Conservation (phyloP, 2,888 invertebrate genomes). For the Arge pagana region DNA sequence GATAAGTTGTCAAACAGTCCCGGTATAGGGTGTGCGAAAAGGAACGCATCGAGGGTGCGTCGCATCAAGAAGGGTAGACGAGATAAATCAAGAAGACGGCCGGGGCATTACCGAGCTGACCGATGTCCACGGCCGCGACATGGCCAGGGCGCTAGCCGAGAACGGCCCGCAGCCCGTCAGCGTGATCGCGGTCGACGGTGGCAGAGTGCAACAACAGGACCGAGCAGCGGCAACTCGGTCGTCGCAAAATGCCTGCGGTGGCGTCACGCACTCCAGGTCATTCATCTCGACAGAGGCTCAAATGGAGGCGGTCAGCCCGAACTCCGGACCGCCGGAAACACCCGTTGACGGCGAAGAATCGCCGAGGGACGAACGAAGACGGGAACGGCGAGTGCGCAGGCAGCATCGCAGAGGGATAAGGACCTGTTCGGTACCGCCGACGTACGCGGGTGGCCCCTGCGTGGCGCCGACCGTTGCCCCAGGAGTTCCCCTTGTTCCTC, state of each 20-base stretch:
- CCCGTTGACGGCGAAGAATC: conserved; percentile 36
- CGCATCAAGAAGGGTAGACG: not conserved
- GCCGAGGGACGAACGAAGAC: conserved; percentile 48
- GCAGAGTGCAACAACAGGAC: conserved; percentile 17
- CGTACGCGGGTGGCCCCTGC: conserved; percentile 40
- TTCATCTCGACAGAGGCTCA: conserved; percentile 55
- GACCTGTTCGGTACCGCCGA: conserved; percentile 50
- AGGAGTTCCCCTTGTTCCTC: conserved; percentile 43
- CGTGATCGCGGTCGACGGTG: conserved; percentile 46
- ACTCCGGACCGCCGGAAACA: not conserved
- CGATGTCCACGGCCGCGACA: conserved; percentile 49
- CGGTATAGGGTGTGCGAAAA: conserved; percentile 7
- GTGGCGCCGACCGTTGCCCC: conserved; percentile 37
- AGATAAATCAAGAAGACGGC: too few relatives aligned
- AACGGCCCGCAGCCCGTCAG: conserved; percentile 56
- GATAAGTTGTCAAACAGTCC: too few relatives aligned
- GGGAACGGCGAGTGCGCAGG: conserved; percentile 40
- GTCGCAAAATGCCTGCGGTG: conserved; percentile 19
- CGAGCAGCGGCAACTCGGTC: conserved; percentile 13
- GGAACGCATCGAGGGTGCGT: conserved; percentile 4
- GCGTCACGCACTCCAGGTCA: conserved; percentile 34
- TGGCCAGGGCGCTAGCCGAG: conserved; percentile 56
- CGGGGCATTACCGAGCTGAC: conserved; percentile 40
- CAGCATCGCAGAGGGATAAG: conserved; percentile 32
- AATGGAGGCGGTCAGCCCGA: conserved; percentile 42